Percentiles rank a stretch among this genome's conserved stretches.
These are phyloP conservation scores for Torymus aiolomorphi DNA, from an alignment of 2,888 invertebrate genomes.

Conservation along the genomic window DNA sequence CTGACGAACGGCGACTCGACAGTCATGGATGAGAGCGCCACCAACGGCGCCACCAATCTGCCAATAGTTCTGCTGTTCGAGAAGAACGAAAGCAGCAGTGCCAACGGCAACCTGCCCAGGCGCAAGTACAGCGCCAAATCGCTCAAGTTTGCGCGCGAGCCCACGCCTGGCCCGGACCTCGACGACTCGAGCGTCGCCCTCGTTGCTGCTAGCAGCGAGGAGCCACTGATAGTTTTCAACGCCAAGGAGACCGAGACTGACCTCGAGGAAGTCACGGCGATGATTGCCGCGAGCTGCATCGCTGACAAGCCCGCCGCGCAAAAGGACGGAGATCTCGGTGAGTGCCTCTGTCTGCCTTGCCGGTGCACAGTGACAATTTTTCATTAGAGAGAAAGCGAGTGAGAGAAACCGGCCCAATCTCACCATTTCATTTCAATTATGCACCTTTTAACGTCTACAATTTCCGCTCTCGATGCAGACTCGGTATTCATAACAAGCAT, in stretches of 20 bases:
- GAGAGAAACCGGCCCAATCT: too few relatives aligned
- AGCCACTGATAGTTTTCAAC: background rate
- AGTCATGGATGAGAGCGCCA: background rate
- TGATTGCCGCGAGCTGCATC: conserved; percentile 33
- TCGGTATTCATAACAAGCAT: too few relatives aligned
- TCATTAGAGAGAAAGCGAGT: background rate
- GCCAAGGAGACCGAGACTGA: conserved; percentile 3
- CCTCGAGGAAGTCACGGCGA: conserved; percentile 38
- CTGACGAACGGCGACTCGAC: conserved; percentile 38
- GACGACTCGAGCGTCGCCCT: conserved; percentile 31
- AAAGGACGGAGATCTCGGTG: conserved; percentile 48
- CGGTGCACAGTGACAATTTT: conserved; percentile 36
- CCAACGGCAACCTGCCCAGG: conserved; percentile 26
- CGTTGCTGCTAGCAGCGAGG: background rate
- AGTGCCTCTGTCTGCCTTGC: background rate
- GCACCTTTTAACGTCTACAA: too few relatives aligned
- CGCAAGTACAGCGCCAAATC: conserved; percentile 67
- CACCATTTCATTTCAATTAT: too few relatives aligned
- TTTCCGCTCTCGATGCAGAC: too few relatives aligned
- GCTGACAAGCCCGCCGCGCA: conserved; percentile 31
- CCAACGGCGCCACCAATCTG: conserved; percentile 3
- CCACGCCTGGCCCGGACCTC: conserved; percentile 69
- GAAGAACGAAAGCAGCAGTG: background rate
- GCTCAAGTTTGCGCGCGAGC: conserved; percentile 67
- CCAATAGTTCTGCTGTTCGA: background rate